Conservation (phyloP, 2,888 invertebrate genomes). For the Hipparchia sbordonii region DNA sequence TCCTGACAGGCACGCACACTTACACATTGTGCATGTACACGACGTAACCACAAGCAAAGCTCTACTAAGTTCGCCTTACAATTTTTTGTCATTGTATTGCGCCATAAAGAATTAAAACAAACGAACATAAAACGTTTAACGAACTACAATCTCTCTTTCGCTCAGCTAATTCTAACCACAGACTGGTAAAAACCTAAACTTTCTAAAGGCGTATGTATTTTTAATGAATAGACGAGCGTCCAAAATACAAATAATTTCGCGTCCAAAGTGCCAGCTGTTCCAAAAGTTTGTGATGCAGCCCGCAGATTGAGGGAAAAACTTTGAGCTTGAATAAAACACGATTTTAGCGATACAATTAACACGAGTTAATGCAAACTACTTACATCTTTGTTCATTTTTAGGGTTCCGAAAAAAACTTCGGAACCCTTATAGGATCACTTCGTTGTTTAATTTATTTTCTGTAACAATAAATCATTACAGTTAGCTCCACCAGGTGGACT, state of each 20-base stretch:
- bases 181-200: not conserved
- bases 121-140: too few species aligned
- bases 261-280: slow-evolving; percentile 12
- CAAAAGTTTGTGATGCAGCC: slow-evolving; percentile 19
- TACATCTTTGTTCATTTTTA: too few species aligned
- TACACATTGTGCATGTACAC: too few species aligned
- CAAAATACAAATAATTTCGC: slow-evolving; percentile 9
- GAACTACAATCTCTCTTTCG: not conserved
- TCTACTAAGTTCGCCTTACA: too few species aligned
- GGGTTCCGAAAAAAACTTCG: too few species aligned
- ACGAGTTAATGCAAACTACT: not conserved
- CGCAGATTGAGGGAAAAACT: not conserved
- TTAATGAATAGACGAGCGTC: slow-evolving; percentile 11
- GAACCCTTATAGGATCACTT: too few species aligned
- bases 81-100: too few species aligned
- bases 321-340: slow-evolving; percentile 1
- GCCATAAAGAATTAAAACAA: too few species aligned
- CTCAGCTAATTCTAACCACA: not conserved
- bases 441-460: not conserved
- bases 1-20: too few species aligned
- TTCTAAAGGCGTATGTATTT: slow-evolving; percentile 1
- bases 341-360: not conserved
- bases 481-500: too few species aligned
- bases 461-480: too few species aligned
- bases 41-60: too few species aligned